Evolutionary conservation across 2,113 vertebrate species (phyloP), one percentile per base, ranked within the genome.

Genomic region (Poecile atricapillus): DNA sequence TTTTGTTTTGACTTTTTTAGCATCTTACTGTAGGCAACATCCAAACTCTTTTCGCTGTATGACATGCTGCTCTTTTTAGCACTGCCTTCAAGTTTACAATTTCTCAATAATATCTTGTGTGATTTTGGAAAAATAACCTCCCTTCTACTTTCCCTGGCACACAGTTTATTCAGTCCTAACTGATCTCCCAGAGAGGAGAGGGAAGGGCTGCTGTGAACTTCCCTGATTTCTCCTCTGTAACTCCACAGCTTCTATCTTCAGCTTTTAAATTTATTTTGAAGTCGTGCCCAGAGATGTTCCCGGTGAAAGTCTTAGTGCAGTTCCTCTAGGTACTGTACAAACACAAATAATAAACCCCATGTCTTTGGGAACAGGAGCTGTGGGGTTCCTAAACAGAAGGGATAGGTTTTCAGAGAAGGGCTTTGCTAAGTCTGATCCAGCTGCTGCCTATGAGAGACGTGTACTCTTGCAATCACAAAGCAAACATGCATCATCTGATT

Each of bases 401-500:
- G n/a, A 4, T 16, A 64, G 59, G 22, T 64, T 59, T 63, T 71
- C 44, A 28, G 52, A 63, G 39, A 31, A 20, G 11, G 12, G 4
- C 19, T 85, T 18, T 3, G 2, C 56, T 71, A 41, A 64, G 90
- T 33, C 30, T 31, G 43, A 13, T 46, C 43, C 44, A 2, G 0
- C 18, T 70, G 20, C 43, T 83, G n/a, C 53, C 5, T 2, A 3
- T 53, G 43, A 41, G 35, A 83, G n/a, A 35, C 3, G 0, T 2
- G 5, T 18, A 7, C 20, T 76, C 41, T 25, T 81, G 31, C 39
- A 87, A 71, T 63, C 58, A 44, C 30, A 81, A 70, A 67, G 28
- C 7, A 67, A 88, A 59, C 11, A 11, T 1, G 0, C 4, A 20
- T 11, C 0, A 1, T 49, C 30, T 19, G 12, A 44, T 68, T 88